Base-by-base conservation (phyloP, 2,888 invertebrate species). In the Pegoplata infirma region DNA sequence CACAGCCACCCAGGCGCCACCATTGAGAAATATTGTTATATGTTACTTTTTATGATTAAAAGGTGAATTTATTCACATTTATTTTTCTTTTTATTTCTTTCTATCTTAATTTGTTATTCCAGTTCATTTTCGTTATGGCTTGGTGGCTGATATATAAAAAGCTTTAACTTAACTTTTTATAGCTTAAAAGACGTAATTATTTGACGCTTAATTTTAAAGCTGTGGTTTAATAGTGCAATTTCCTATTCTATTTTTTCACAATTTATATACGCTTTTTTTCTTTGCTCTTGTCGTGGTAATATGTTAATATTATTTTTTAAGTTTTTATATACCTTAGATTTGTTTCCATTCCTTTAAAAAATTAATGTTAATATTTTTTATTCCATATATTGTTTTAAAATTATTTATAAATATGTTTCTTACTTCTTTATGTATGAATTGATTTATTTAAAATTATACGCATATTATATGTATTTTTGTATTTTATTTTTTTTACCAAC, bases 201-300 rank as follows among this genome's bases (percentile, higher is more conserved):
- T 40, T 12, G n/a, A n/a, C 36, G 10, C 36, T 40, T 25, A 25
- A 25, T 25, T 25, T n/a, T 40, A 14, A 21, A 17, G 21, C 53
- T 71, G 36, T 14, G 53, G 49, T 28, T 17, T 40, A 25, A 10
- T 28, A 46, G 25, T 46, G 44, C 21, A 63, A 36, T 19, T 3
- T 6, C n/a, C 5, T 40, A n/a, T 80, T 82, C 77, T n/a, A 82
- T 81, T 85, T 84, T 84, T 85, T 32, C 1, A n/a, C n/a, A n/a
- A n/a, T n/a, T n/a, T n/a, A n/a, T n/a, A n/a, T n/a, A n/a, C n/a
- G n/a, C n/a, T n/a, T n/a, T n/a, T 66, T 76, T 81, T 51, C 76
- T 58, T 67, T 53, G 17, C 12, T 23, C 25, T n/a, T 12, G 7
- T 12, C 14, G 3, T 25, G 46, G 21, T 25, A 23, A 46, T 53